phyloP scores from a whole-genome alignment of 2,113 vertebrate species.

The Daubentonia madagascariensis region DNA sequence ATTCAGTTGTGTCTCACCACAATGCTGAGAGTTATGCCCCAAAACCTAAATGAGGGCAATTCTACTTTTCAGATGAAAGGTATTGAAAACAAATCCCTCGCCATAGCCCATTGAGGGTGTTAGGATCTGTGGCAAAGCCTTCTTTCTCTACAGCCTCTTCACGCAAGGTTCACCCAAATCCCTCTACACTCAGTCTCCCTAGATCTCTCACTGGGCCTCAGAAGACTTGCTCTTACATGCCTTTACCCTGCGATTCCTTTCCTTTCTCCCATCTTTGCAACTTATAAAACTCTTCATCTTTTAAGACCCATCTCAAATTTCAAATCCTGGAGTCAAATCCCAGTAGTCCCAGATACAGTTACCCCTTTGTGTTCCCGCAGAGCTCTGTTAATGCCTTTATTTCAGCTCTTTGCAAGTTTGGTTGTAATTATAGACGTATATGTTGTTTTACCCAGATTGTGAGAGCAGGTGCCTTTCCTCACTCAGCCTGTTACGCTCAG shows the following conservation, averaged over 20 bases:
- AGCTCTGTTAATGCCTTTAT: neutral
- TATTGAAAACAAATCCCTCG: neutral
- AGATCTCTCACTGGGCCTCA: neutral
- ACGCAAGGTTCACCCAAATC: too few relatives aligned
- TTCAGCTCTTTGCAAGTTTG: neutral
- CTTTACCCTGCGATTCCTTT: neutral
- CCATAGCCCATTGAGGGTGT: accelerated
- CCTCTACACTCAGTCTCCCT: neutral
- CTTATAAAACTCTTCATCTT: neutral
- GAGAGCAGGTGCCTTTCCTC: neutral
- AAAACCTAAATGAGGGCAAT: neutral
- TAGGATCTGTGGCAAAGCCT: neutral
- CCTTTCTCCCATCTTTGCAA: neutral
- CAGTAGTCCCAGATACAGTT: neutral
- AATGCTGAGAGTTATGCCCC: neutral
- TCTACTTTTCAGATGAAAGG: neutral
- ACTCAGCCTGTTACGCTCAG: neutral
- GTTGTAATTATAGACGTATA: neutral
- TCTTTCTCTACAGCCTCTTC: neutral
- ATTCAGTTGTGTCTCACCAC: neutral
- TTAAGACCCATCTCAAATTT: neutral
- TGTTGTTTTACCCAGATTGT: neutral
- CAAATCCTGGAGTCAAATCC: neutral
- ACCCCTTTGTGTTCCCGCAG: neutral
- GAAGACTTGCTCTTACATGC: neutral